Conservation (phyloP, 2,113 vertebrate species). For the Rissa tridactyla region DNA sequence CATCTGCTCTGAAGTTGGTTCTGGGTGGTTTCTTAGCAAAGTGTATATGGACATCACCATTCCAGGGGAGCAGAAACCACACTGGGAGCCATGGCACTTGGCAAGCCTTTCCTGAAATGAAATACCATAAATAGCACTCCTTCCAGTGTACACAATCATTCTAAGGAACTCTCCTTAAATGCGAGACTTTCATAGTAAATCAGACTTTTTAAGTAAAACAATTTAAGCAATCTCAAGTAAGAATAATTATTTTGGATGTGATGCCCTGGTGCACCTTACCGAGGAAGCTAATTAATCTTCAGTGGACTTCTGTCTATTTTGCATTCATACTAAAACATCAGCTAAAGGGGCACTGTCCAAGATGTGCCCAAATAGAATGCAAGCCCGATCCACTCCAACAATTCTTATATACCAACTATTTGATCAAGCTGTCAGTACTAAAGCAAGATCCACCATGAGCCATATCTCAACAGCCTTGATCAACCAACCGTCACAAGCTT, state of each 20-base stretch:
- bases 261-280: background rate
- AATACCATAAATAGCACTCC: background rate
- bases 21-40: constrained; percentile 81
- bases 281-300: background rate
- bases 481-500: background rate
- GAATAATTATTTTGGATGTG: background rate
- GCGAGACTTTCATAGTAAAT: background rate
- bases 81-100: constrained; percentile 87
- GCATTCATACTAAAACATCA: background rate
- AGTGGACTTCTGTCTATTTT: background rate
- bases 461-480: background rate
- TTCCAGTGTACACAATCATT: background rate
- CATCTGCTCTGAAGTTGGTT: constrained; percentile 80
- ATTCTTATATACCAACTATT: background rate
- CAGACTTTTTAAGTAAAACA: background rate
- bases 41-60: constrained; percentile 89
- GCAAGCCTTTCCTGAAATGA: constrained; percentile 82
- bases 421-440: background rate
- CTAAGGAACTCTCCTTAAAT: background rate
- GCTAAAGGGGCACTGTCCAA: background rate
- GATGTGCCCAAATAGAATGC: background rate
- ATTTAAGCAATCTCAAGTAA: background rate
- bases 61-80: constrained; percentile 88
- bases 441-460: background rate
- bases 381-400: background rate